Conservation (phyloP, 2,797 vertebrate genomes). For the Oophaga sylvatica region DNA sequence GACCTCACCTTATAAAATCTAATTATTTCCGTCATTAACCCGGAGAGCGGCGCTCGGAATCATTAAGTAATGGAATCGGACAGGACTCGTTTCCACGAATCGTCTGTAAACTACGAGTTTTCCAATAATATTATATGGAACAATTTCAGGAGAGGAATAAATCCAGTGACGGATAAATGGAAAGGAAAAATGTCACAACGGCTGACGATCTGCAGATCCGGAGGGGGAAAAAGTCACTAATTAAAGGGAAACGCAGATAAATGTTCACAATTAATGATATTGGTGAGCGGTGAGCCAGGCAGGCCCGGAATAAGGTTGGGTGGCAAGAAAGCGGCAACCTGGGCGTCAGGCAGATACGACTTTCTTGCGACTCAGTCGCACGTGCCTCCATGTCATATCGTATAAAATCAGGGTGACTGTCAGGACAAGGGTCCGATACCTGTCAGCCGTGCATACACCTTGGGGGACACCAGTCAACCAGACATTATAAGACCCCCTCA, state of each 20-base stretch:
- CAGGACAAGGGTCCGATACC: too few species aligned
- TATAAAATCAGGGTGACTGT: too few species aligned
- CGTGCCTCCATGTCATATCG: too few species aligned
- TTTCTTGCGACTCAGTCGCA: too few species aligned
- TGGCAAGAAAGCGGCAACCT: too few species aligned
- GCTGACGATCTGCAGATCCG: background rate
- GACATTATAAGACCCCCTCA: too few species aligned
- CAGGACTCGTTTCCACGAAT: conserved; percentile 34
- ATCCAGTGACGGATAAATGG: background rate
- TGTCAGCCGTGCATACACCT: too few species aligned
- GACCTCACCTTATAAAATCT: background rate
- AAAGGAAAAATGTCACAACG: background rate
- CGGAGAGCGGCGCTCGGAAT: background rate
- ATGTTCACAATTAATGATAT: background rate
- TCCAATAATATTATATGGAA: conserved; percentile 39
- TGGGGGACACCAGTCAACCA: too few species aligned
- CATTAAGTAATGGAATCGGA: conserved; percentile 43
- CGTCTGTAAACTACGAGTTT: conserved; percentile 24
- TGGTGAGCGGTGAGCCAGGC: background rate
- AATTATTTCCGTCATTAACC: background rate
- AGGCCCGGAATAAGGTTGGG: too few species aligned
- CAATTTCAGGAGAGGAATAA: conserved; percentile 14
- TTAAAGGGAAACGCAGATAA: background rate
- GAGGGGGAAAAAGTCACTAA: background rate
- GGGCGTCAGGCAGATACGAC: too few species aligned